These are phyloP conservation scores for Choristoneura fumiferana DNA, from an alignment of 1,140 invertebrate genomes.

Conservation along the genomic window DNA sequence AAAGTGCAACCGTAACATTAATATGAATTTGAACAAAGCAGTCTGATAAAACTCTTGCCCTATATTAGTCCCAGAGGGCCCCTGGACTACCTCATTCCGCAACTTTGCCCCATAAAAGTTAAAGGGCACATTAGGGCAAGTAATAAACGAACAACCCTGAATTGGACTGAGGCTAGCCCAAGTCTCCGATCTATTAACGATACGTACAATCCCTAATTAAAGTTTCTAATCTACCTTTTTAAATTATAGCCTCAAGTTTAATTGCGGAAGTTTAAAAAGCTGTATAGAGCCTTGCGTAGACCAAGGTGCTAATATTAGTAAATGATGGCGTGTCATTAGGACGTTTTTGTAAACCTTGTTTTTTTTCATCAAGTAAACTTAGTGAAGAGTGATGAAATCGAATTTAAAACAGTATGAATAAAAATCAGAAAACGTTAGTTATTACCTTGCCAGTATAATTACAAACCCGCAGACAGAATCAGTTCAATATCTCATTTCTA, in stretches of 20 bases:
- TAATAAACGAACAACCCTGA: constrained; percentile 66
- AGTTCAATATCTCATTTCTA: too few species aligned
- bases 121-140: constrained; percentile 68
- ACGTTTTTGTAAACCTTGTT: too few species aligned
- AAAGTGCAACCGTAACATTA: constrained; percentile 35
- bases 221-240: constrained; percentile 1
- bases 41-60: constrained; percentile 57
- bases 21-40: constrained; percentile 46
- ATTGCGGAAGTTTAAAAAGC: too few species aligned
- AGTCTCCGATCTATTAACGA: constrained; percentile 37
- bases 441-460: too few species aligned
- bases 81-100: constrained; percentile 43
- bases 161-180: constrained; percentile 41
- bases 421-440: too few species aligned
- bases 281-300: too few species aligned
- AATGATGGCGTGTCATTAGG: too few species aligned
- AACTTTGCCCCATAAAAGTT: constrained; percentile 68
- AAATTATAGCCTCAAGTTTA: neutral
- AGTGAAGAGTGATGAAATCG: too few species aligned
- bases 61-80: constrained; percentile 53
- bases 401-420: too few species aligned
- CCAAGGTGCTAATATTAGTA: too few species aligned
- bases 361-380: too few species aligned
- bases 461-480: too few species aligned
- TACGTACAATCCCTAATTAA: constrained; percentile 15